Evolutionary conservation across 1,140 invertebrate species (phyloP), one percentile per base, ranked within the genome.

Genomic region (Cydia pomonella): DNA sequence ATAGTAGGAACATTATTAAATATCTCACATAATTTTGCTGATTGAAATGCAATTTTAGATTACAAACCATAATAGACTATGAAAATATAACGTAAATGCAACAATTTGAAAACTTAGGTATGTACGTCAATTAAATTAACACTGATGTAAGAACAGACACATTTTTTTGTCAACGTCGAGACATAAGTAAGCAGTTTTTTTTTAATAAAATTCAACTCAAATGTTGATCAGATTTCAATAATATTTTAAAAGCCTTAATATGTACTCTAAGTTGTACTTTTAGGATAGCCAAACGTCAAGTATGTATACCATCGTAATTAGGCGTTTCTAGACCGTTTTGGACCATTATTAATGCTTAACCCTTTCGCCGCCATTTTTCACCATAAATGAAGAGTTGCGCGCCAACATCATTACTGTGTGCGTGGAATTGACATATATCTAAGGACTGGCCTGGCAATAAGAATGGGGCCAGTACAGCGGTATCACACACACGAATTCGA

Each of bases 1-100:
- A 69, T 84, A 83, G 76, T 82, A 89, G 86, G 86, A 88, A 89
- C 86, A 82, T 87, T 85, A 84, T 80, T 78, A 73, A 66, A 75
- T 78, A 80, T 77, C 74, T 79, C 59, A 75, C 72, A 77, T 47
- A 75, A 74, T 21, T 73, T 75, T 75, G 74, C 18, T 53, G 72
- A 79, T 80, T 78, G 74, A 76, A 82, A 72, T 79, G 72, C 21
- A 59, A 66, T 23, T 63, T 63, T 16, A 9, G 13, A 27, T 66
- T 66, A 29, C 23, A 72, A 72, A 44, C 47, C n/a, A 72, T 72
- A 72, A 72, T 72, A 72, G 3, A 44, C 69, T 41, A 72, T 41
- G 33, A 72, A 72, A 72, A 72, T 66, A 66, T 29, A 66, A 66
- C 63, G 63, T 66, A 66, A 66, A 66, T 66, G 29, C 63, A 66